Evolutionary conservation across 1,140 invertebrate species (phyloP).

Genomic region (Hetaerina americana): DNA sequence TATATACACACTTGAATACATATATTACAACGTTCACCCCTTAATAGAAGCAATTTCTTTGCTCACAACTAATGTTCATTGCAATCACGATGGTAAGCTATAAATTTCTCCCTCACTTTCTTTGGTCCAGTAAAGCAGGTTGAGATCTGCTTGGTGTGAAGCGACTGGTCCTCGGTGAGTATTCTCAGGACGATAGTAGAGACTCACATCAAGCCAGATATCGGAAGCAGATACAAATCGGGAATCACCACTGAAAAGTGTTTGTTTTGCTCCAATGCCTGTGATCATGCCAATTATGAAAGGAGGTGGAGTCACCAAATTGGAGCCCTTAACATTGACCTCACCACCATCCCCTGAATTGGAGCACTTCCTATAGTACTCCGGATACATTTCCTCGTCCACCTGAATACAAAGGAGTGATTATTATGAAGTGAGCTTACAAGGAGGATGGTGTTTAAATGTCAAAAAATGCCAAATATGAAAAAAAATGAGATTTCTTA

Average conservation of each 20-base stretch:
- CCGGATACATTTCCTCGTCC: constrained; percentile 61
- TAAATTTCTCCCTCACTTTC: no score
- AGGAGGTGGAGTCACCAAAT: constrained; percentile 56
- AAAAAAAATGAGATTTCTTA: no score
- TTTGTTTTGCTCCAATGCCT: constrained; percentile 37
- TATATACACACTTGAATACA: no score
- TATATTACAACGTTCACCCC: no score
- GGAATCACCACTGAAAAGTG: constrained; percentile 23
- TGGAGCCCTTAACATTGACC: constrained; percentile 53
- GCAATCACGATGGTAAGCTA: no score
- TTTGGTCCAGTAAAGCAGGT: constrained; percentile 62
- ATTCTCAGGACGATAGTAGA: constrained; percentile 67
- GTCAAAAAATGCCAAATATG: no score
- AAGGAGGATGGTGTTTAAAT: no score
- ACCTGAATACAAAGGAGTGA: no score
- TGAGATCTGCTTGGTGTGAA: constrained; percentile 49
- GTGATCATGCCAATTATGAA: constrained; percentile 57
- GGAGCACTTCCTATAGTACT: constrained; percentile 58
- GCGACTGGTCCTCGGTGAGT: constrained; percentile 43
- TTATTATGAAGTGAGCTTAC: no score
- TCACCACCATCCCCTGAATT: constrained; percentile 21
- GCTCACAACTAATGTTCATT: no score
- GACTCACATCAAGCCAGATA: constrained; percentile 50
- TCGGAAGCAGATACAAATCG: constrained; percentile 37
- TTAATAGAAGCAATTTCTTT: no score